Percentiles rank a stretch among this genome's conserved stretches.
Conservation (phyloP, 2,113 vertebrate genomes). For the Rhegmatorhina hoffmannsi region DNA sequence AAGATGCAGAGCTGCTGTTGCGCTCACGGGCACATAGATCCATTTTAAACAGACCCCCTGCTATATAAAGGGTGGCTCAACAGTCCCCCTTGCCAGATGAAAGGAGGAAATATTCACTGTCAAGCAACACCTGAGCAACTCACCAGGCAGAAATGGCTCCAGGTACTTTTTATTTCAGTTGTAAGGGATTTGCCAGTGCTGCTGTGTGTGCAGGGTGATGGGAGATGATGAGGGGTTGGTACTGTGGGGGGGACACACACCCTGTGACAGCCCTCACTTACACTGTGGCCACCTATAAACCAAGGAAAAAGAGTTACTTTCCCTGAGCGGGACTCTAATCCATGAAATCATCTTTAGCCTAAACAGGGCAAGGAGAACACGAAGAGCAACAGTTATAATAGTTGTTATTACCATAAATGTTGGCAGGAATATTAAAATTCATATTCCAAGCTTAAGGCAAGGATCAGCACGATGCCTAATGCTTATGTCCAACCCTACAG, state of each 20-base stretch:
- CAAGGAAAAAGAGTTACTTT: background rate
- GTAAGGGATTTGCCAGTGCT: background rate
- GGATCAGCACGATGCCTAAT: background rate
- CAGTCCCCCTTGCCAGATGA: background rate
- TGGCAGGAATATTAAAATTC: background rate
- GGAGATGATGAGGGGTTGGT: background rate
- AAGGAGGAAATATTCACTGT: background rate
- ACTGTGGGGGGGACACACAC: background rate
- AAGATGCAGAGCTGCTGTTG: background rate
- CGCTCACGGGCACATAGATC: background rate
- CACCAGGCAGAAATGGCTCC: conserved; percentile 45
- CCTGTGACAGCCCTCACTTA: background rate
- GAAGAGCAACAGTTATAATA: background rate
- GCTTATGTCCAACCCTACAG: background rate
- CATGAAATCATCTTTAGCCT: background rate
- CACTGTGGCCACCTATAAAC: background rate
- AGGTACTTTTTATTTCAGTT: background rate
- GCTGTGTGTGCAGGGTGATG: background rate
- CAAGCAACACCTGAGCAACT: conserved; percentile 1
- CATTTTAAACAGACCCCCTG: conserved; percentile 39
- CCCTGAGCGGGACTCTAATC: background rate
- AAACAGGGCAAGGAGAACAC: background rate
- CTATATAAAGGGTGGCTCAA: conserved; percentile 54
- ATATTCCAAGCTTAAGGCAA: background rate
- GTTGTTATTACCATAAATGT: background rate